Evolutionary conservation across 2,113 vertebrate genomes (phyloP), one percentile per base, ranked within the genome.

Genomic region (Stomatorhinus ivindoensis): DNA sequence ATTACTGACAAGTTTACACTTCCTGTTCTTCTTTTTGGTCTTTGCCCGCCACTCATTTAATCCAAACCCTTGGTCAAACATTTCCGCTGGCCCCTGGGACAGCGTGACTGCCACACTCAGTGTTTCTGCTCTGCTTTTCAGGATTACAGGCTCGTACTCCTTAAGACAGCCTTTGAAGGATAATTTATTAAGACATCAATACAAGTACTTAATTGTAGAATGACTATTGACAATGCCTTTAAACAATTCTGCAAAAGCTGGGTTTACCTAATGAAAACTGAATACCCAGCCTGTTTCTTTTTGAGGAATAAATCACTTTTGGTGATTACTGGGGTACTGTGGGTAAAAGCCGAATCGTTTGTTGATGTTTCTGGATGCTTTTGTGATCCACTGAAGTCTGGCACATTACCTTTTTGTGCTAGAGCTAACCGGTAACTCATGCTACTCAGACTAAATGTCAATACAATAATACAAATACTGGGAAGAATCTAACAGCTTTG

Each of bases 141-240:
- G 89, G 86, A 91, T 85, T 83, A 87, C 2, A 87, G n/a, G 87
- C 58, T 13, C 51, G 87, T 88, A 93, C 90, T 94, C 92, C 91
- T 91, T 93, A 92, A 94, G 89, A 88, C 89, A 90, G 90, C 94
- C 95, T 96, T 93, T 94, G 96, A 96, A 97, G 95, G 95, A 95
- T 96, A 95, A 96, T 96, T 97, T 97, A 97, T 97, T 96, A 96
- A 96, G 94, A 96, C 96, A 96, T 97, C 96, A 93, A 95, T 96
- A 96, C 95, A 96, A 97, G 97, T 96, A 96, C 96, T 97, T 97
- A 97, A 98, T 97, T 97, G 97, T 94, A 93, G 96, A 97, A 96
- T 95, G 95, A 96, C 95, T 97, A 97, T 97, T 96, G 97, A 97
- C 96, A 96, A 93, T 94, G 94, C 95, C 96, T 97, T 97, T 97